phyloP scores from a whole-genome alignment of 2,113 vertebrate genomes.

The Megaceryle torquata region DNA sequence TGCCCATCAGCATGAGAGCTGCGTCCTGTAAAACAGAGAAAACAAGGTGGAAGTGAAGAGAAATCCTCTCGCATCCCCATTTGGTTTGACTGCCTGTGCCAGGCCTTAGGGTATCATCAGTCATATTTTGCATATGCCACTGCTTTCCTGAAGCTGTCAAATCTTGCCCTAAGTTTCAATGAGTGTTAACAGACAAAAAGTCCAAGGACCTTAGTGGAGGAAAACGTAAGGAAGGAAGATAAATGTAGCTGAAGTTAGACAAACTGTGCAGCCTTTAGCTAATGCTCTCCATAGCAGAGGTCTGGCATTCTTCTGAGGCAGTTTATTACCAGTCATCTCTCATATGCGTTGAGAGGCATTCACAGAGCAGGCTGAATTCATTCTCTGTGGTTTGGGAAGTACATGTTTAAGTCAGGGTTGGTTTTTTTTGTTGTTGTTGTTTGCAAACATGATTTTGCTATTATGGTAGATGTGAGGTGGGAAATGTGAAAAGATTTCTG shows the following conservation, averaged over 20 bases:
- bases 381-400: background rate
- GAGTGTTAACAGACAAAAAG: background rate
- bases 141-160: background rate
- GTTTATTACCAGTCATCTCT: accelerated
- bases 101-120: background rate
- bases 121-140: background rate
- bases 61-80: background rate
- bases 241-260: background rate
- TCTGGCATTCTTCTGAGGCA: background rate
- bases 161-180: background rate
- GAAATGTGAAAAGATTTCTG: constrained; percentile 23
- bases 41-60: background rate
- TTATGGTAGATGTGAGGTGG: constrained; percentile 3
- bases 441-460: constrained; percentile 20
- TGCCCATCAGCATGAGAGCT: background rate
- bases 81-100: background rate
- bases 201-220: background rate
- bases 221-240: background rate
- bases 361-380: background rate
- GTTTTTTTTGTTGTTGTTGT: background rate
- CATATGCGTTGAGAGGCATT: background rate
- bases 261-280: background rate
- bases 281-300: background rate
- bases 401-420: background rate
- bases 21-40: background rate